phyloP scores from a whole-genome alignment of 1,140 invertebrate species.

The Drosophila willistoni region DNA sequence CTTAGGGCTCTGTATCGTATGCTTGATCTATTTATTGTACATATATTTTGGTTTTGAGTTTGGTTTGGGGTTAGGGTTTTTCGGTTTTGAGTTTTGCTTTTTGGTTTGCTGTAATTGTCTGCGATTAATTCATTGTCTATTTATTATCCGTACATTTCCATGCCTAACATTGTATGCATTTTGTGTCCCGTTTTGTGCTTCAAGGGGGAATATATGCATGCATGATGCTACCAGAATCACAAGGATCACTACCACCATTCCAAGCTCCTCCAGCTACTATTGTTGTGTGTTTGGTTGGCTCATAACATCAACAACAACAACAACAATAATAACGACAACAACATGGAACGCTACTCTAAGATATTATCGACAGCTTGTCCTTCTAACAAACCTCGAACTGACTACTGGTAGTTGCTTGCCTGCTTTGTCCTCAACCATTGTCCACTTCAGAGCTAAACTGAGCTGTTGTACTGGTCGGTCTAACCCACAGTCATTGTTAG shows the following conservation, averaged over 20 bases:
- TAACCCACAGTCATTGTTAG: conserved; percentile 69
- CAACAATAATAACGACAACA: conserved; percentile 22
- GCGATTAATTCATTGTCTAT: conserved; percentile 81
- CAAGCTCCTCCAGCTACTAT: conserved; percentile 52
- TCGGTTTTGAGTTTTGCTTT: conserved; percentile 20
- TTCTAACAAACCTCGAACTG: conserved; percentile 58
- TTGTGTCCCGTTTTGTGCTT: conserved; percentile 62
- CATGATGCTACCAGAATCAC: conserved; percentile 46
- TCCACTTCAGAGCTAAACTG: conserved; percentile 40
- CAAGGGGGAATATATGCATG: conserved; percentile 44
- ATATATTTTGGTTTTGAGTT: conserved; percentile 24
- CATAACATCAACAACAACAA: not conserved
- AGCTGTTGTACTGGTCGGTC: conserved; percentile 33
- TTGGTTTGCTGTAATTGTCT: conserved; percentile 60
- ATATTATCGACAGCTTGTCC: conserved; percentile 79
- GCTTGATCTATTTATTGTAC: conserved; percentile 59
- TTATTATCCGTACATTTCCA: conserved; percentile 74
- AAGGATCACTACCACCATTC: conserved; percentile 16
- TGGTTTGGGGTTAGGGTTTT: conserved; percentile 31
- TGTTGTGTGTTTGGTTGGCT: conserved; percentile 42
- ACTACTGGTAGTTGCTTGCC: conserved; percentile 35
- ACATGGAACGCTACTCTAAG: conserved; percentile 75
- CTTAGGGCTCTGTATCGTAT: conserved; percentile 40
- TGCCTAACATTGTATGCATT: conserved; percentile 80
- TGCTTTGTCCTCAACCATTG: conserved; percentile 60